phyloP scores from a whole-genome alignment of 1,140 invertebrate species.

The Pseudomyrmex cubaensis region DNA sequence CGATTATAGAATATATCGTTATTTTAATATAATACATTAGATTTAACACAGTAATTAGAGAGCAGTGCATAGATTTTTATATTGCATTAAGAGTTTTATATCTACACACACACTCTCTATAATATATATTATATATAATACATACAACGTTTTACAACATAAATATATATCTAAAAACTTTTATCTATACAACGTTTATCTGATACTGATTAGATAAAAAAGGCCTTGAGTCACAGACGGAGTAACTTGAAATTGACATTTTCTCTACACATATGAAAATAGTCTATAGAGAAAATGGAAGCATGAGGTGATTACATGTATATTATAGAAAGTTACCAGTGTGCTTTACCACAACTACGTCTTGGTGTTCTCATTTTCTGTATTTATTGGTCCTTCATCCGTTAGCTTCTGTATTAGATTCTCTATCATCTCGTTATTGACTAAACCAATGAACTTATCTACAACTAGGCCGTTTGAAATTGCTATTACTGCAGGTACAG shows the following conservation, averaged over 20 bases:
- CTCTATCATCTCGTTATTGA: slow-evolving; percentile 93
- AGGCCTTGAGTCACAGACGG: slow-evolving; percentile 42
- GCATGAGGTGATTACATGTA: slow-evolving; percentile 5
- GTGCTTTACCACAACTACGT: slow-evolving; percentile 20
- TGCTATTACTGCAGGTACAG: slow-evolving; percentile 96
- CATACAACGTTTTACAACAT: slow-evolving; percentile 25
- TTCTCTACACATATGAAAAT: slow-evolving; percentile 41
- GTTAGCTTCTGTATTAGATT: slow-evolving; percentile 92
- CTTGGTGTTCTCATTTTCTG: slow-evolving; percentile 41
- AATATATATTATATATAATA: background rate
- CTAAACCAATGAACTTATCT: slow-evolving; percentile 96
- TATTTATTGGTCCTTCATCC: slow-evolving; percentile 53
- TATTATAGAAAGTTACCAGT: slow-evolving; percentile 20
- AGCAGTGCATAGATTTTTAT: too few species aligned
- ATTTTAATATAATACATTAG: slow-evolving; percentile 9
- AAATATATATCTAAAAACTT: slow-evolving; percentile 40
- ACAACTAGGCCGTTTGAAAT: slow-evolving; percentile 95
- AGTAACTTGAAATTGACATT: slow-evolving; percentile 34
- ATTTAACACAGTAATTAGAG: too few species aligned
- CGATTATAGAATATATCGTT: slow-evolving; percentile 25
- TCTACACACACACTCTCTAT: too few species aligned
- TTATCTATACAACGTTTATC: slow-evolving; percentile 33
- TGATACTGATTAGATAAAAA: slow-evolving; percentile 48
- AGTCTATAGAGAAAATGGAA: slow-evolving; percentile 43
- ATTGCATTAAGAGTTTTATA: too few species aligned